A percentile compares a stretch with the other conserved stretches of the same genome.
These are phyloP conservation scores for Sinosuthora webbiana DNA, from an alignment of 2,113 vertebrate species.

Conservation along the genomic window DNA sequence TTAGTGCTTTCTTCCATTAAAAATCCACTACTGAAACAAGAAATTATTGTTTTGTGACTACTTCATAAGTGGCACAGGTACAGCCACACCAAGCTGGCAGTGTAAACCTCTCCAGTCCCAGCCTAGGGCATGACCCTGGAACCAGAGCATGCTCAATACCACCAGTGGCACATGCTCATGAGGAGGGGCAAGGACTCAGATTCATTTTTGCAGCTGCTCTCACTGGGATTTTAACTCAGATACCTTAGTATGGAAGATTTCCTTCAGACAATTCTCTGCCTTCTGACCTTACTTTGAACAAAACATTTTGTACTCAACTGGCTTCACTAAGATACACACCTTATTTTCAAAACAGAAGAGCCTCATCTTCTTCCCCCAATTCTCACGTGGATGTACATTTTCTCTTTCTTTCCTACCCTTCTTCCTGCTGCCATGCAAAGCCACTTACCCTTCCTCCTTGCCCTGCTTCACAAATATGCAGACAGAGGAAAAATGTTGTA, in stretches of 20 bases:
- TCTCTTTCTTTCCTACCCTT: background rate
- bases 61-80: background rate
- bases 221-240: background rate
- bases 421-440: background rate
- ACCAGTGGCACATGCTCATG: rapidly evolving
- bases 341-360: background rate
- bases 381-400: background rate
- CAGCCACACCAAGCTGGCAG: background rate
- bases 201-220: background rate
- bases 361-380: background rate
- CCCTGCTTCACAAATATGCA: background rate
- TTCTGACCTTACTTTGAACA: background rate
- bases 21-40: background rate
- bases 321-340: background rate
- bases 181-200: background rate
- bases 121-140: background rate
- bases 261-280: background rate
- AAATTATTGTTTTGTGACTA: background rate
- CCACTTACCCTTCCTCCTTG: background rate
- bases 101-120: background rate
- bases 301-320: background rate
- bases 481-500: background rate
- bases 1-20: background rate
- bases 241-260: background rate
- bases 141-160: rapidly evolving